Conservation (phyloP, 2,888 invertebrate genomes). For the Folsomia candida region DNA sequence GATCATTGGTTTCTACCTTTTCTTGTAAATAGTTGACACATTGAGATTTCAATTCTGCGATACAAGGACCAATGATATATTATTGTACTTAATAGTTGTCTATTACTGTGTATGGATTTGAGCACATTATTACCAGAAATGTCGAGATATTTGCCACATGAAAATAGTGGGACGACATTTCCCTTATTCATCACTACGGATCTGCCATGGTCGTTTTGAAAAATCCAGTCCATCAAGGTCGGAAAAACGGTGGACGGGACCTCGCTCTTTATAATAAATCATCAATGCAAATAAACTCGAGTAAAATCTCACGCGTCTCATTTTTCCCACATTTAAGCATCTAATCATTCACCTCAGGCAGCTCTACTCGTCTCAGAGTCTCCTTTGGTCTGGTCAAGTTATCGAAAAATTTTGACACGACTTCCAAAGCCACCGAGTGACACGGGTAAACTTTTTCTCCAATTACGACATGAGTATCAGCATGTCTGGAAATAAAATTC, state of each 20-base stretch:
- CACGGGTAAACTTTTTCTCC: conserved; percentile 43
- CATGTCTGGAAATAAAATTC: conserved; percentile 23
- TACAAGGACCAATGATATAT: background rate
- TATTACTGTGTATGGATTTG: background rate
- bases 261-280: conserved; percentile 12
- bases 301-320: conserved; percentile 6
- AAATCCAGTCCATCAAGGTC: conserved; percentile 47
- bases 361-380: conserved; percentile 31
- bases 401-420: conserved; percentile 46
- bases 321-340: background rate
- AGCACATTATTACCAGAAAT: conserved; percentile 24
- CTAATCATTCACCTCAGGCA: conserved; percentile 37
- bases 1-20: conserved; percentile 36
- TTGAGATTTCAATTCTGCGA: conserved; percentile 34
- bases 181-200: conserved; percentile 26
- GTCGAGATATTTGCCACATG: conserved; percentile 34
- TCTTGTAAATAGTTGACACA: conserved; percentile 38
- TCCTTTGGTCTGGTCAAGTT: conserved; percentile 33
- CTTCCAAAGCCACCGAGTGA: conserved; percentile 42
- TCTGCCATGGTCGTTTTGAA: conserved; percentile 31
- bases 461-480: conserved; percentile 43
- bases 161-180: conserved; percentile 39
- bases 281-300: background rate
- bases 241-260: conserved; percentile 38
- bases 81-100: background rate